Conservation (phyloP, 2,888 invertebrate genomes). For the Athalia circularis region DNA sequence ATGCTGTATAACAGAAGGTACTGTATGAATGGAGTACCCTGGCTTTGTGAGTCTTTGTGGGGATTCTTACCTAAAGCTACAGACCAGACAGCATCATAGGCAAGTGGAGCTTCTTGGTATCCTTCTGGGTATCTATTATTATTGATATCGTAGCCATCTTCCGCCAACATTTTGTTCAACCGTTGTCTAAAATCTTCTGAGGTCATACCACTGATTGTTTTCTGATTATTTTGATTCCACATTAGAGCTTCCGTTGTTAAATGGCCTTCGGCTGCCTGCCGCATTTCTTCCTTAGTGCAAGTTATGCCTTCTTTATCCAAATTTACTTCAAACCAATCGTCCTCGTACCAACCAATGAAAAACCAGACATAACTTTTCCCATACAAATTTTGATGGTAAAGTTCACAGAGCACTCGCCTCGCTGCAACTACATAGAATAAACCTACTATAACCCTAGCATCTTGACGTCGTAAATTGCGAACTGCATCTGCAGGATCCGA, state of each 20-base stretch:
- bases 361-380: constrained; percentile 99
- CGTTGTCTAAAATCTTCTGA: constrained; percentile 92
- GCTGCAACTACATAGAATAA: constrained; percentile 99
- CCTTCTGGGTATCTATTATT: constrained; percentile 93
- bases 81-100: constrained; percentile 99
- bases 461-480: constrained; percentile 93
- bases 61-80: constrained; percentile 87
- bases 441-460: constrained; percentile 98
- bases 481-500: constrained; percentile 98
- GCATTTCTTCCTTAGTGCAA: constrained; percentile 95
- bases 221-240: constrained; percentile 97
- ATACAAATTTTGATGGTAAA: constrained; percentile 94
- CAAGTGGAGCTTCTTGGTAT: constrained; percentile 98
- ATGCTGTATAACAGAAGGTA: constrained; percentile 78
- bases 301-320: constrained; percentile 91
- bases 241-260: constrained; percentile 98
- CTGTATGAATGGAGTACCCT: neutral
- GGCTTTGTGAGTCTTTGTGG: constrained; percentile 2
- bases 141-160: constrained; percentile 90
- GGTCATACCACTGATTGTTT: constrained; percentile 97
- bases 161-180: constrained; percentile 87
- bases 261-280: constrained; percentile 96
- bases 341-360: constrained; percentile 99
- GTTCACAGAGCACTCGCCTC: constrained; percentile 95
- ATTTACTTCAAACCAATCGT: constrained; percentile 97